Evolutionary conservation across 1,140 invertebrate species (phyloP).

Genomic region (Pentalonia nigronervosa): DNA sequence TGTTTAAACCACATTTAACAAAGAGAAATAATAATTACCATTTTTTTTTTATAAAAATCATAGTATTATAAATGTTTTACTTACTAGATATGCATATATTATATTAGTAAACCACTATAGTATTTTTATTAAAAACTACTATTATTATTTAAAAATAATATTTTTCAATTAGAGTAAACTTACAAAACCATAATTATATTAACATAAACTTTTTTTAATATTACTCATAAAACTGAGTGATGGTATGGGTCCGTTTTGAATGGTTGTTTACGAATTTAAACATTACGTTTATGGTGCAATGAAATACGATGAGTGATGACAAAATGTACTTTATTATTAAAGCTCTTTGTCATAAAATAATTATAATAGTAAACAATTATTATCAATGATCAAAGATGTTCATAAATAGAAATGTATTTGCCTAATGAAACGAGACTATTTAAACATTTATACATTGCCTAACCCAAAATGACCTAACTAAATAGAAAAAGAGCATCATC

Average conservation of each 20-base stretch:
- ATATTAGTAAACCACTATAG: not conserved
- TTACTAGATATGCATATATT: not conserved
- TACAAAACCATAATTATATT: not conserved
- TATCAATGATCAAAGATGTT: not conserved
- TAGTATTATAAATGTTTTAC: not conserved
- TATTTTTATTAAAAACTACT: not conserved
- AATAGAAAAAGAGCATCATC: not conserved
- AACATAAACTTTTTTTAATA: not conserved
- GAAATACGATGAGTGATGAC: not conserved
- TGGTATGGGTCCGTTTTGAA: not conserved
- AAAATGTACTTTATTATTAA: too few species aligned
- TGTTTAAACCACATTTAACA: not conserved
- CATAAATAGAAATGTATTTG: not conserved
- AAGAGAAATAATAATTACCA: not conserved
- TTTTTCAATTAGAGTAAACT: not conserved
- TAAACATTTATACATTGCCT: not conserved
- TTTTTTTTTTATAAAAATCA: not conserved
- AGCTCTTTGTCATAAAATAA: not conserved
- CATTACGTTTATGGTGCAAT: not conserved
- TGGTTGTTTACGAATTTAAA: not conserved
- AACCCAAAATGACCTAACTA: not conserved
- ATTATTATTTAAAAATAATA: not conserved
- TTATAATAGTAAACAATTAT: not conserved
- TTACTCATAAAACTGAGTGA: not conserved
- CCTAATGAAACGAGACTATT: not conserved